phyloP scores from a whole-genome alignment of 2,888 invertebrate genomes.

The Caenorhabditis sp. region DNA sequence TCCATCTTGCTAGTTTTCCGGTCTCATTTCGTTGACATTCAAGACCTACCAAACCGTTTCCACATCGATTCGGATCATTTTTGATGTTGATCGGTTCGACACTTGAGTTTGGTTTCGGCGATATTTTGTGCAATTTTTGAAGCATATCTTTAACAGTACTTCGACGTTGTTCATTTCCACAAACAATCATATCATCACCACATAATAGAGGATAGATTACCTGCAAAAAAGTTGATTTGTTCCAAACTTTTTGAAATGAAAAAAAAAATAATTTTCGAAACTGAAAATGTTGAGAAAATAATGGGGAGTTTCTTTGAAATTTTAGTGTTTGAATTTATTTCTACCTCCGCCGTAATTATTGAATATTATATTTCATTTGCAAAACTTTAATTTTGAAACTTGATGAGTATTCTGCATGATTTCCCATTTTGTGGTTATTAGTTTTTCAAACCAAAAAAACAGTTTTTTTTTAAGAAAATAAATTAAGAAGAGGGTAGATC shows the following conservation, averaged over 20 bases:
- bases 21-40: slow-evolving; percentile 30
- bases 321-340: too few relatives aligned
- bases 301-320: too few relatives aligned
- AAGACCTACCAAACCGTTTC: slow-evolving; percentile 23
- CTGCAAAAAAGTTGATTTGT: slow-evolving; percentile 35
- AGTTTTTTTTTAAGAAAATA: too few relatives aligned
- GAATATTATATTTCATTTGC: too few relatives aligned
- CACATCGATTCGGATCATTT: slow-evolving; percentile 28
- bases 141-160: slow-evolving; percentile 59
- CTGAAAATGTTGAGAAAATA: too few relatives aligned
- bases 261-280: neutral
- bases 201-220: slow-evolving; percentile 54
- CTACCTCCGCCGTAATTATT: too few relatives aligned
- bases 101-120: slow-evolving; percentile 16
- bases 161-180: slow-evolving; percentile 56
- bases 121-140: slow-evolving; percentile 26
- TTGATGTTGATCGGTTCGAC: slow-evolving; percentile 10
- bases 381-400: neutral
- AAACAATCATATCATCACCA: slow-evolving; percentile 58
- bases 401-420: neutral
- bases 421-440: too few relatives aligned
- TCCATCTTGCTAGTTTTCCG: slow-evolving; percentile 38
- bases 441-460: too few relatives aligned
- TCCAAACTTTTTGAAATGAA: neutral
- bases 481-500: neutral